Base-by-base conservation (phyloP, 2,113 vertebrate species). In the Psittacula cyanocephala region DNA sequence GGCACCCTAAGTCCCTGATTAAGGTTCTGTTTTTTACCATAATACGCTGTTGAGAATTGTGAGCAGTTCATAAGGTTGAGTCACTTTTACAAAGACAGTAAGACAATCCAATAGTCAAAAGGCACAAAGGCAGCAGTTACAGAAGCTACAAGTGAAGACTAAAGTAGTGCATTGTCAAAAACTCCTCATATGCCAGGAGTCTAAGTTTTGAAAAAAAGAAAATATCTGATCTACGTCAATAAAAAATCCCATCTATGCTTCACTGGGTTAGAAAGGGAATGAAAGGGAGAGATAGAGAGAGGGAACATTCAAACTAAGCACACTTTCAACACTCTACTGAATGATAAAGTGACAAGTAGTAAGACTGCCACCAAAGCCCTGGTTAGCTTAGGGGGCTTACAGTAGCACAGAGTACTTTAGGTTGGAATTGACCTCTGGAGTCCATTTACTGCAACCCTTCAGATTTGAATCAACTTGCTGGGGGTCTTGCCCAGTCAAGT, bases 101-200 rank as follows among this genome's bases (percentile, higher is more conserved):
- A 74, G 18, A 49, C 9, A 77, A 77, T 22, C 13, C 39, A 68
- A 7, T 2, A 63, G 14, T 59, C 49, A 77, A 67, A 84, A 47
- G 11, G 13, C n/a, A 78, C 10, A 44, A 2, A 22, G 44, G 2
- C 8, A 23, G 9, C 2, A 0, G 8, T 44, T 55, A 83, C 2
- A 39, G 20, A 92, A 83, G 18, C 12, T 74, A 33, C 17, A 86
- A 59, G 3, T 19, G 15, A 86, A 60, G 11, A 43, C 25, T 27
- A 3, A 70, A n/a, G 4, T 6, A 8, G 7, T 62, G 28, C 46
- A 28, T 37, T 83, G 16, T 55, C 27, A 35, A 64, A 71, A 79
- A 16, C 4, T 17, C 23, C 13, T 82, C 27, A 33, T 4, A 9
- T 29, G 5, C 29, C 13, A 18, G 57, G 18, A 28, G 5, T 15